Base-by-base conservation (phyloP, 1,140 invertebrate species). In the Drosophila melanica region DNA sequence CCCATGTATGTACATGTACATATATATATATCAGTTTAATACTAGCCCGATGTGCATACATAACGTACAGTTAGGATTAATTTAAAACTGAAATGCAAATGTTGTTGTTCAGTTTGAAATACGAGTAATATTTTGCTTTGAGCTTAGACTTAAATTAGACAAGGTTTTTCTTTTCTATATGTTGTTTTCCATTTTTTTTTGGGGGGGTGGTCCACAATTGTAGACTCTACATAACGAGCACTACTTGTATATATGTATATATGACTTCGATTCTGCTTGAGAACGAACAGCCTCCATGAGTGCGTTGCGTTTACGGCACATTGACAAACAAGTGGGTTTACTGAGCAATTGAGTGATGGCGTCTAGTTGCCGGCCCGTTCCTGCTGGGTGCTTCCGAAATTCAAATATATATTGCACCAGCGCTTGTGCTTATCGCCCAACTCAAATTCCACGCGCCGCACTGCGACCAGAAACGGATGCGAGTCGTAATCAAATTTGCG, bases 391-490 rank as follows among this genome's bases (percentile, higher is more conserved):
- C 0, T 23, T 23, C 70, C 84, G 16, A 92, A 92, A 45, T 84
- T 81, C 8, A 92, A 72, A 75, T 90, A 90, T 16, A 92, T 58
- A 10, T 85, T 74, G 57, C 90, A 92, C 91, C 91, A 92, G 45
- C 77, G 75, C 14, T 63, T 70, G 48, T 92, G 91, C 45, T 79
- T 81, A 8, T 82, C 76, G 18, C 85, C 90, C 53, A 90, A 30
- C 16, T 72, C 6, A 14, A 62, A 77, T 60, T 92, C 91, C 4
- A 65, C 59, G 6, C 68, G 72, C 9, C 86, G 79, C 33, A 92
- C 75, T 0, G 91, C 87, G n/a, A 51, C 42, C 23, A 92, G 65
- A 66, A 92, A 92, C 12, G 79, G 73, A 81, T 84, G 73, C 39
- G 59, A 23, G 1, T 70, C 64, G 12, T 79, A 90, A 57, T 92